Evolutionary conservation across 2,797 vertebrate genomes (phyloP), one percentile per base, ranked within the genome.

Genomic region (Rhyacichthys aspro): DNA sequence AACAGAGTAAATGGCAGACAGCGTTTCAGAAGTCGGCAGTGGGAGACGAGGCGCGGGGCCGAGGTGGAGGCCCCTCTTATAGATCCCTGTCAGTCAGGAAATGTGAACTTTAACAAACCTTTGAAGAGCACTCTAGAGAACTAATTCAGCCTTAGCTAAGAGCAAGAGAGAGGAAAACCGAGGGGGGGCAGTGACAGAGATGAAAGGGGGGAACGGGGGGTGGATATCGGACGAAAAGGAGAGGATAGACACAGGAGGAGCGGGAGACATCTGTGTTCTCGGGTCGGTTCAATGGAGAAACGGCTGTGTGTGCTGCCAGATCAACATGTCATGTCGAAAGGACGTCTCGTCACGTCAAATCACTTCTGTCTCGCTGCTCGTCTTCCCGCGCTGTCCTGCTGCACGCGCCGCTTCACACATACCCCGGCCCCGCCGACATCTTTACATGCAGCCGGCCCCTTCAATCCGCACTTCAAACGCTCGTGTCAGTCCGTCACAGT

Each of bases 291-390:
- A 86, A 85, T 79, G 75, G 84, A 84, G 86, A 81, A 87, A 89
- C 83, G 87, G 82, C 77, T 68, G 83, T 90, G 90, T 91, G 91
- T 89, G 89, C 90, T 91, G 91, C 89, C 91, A 92, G 89, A 91
- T 90, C 90, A 88, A 91, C 84, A 86, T 85, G 90, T 91, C 90
- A 91, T 89, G 86, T 88, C 74, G 63, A 83, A 41, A 88, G 85
- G 90, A 90, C 83, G 85, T 86, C 88, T 84, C 90, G 91, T 92
- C 91, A 91, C 86, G 83, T 93, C 89, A 91, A 88, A 92, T 91
- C 88, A 81, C 85, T 86, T 83, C 88, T 70, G 83, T 88, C 87
- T 89, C 85, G 72, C 86, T 73, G 60, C 61, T 72, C 14, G 74
- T 81, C 84, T 70, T 86, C 84, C 85, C 90, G 88, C 81, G 81